Percentiles rank a stretch among this genome's conserved stretches.
These are phyloP conservation scores for Palythoa grandis DNA, from an alignment of 92 coral and sea anemone genomes.

Conservation along the genomic window DNA sequence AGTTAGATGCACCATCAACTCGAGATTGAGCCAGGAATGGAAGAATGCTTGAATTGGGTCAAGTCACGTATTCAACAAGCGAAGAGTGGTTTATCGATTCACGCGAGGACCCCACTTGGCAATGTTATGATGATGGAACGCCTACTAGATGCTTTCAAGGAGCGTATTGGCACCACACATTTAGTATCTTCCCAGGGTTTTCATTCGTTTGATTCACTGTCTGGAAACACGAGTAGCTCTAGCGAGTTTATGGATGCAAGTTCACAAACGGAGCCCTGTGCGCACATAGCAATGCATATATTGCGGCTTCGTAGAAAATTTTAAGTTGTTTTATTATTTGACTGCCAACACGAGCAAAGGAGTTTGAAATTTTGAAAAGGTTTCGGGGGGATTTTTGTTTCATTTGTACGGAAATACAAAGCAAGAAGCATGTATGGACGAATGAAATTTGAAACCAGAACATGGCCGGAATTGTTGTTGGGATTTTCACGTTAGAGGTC, in stretches of 20 bases:
- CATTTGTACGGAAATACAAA: too few relatives aligned
- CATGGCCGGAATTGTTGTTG: too few relatives aligned
- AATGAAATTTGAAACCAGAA: too few relatives aligned
- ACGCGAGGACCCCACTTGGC: constrained; percentile 36
- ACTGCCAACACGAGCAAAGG: too few relatives aligned
- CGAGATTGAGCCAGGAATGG: constrained; percentile 27
- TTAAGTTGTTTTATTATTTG: too few relatives aligned
- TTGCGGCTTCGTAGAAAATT: too few relatives aligned
- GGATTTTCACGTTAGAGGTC: too few relatives aligned
- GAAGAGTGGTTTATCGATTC: background rate
- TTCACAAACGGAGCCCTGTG: constrained; percentile 18
- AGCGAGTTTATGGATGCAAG: constrained; percentile 15
- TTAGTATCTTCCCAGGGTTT: background rate
- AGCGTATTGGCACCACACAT: background rate
- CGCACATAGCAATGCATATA: too few relatives aligned
- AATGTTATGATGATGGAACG: constrained; percentile 35
- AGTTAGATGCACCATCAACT: constrained; percentile 11
- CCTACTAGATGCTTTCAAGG: too few relatives aligned
- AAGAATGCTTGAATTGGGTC: constrained; percentile 27
- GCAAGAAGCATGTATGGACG: too few relatives aligned
- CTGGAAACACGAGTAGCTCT: background rate
- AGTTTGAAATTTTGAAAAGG: too few relatives aligned
- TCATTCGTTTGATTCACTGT: background rate
- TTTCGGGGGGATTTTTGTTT: too few relatives aligned
- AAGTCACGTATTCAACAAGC: constrained; percentile 29